Percentiles rank a stretch among this genome's conserved stretches.
Conservation (phyloP, 2,113 vertebrate species). For the Callionymus lyra region DNA sequence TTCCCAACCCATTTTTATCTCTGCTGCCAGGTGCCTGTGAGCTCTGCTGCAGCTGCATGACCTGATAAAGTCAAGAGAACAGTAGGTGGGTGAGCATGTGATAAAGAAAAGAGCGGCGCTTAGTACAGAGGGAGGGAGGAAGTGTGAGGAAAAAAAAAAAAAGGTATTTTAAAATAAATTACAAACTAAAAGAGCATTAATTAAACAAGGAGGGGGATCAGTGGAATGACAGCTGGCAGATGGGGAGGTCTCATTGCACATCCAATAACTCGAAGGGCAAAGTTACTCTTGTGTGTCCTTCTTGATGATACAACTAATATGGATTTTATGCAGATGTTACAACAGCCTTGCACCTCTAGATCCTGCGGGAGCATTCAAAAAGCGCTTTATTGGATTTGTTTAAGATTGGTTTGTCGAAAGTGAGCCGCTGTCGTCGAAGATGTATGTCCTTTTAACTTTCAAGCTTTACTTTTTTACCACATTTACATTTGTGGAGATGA, state of each 20-base stretch:
- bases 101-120: conserved; percentile 16
- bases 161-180: neutral
- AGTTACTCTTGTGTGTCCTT: conserved; percentile 32
- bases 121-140: conserved; percentile 18
- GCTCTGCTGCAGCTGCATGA: conserved; percentile 26
- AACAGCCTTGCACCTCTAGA: too few relatives aligned
- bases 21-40: conserved; percentile 16
- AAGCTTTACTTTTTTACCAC: too few relatives aligned
- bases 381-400: too few relatives aligned
- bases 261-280: conserved; percentile 41
- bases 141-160: conserved; percentile 10
- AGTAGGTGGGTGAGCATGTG: conserved; percentile 26
- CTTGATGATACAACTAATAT: too few relatives aligned
- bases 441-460: too few relatives aligned
- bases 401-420: too few relatives aligned
- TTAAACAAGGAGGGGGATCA: conserved; percentile 22
- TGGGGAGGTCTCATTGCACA: conserved; percentile 33
- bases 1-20: conserved; percentile 30
- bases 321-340: too few relatives aligned
- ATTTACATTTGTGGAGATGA: too few relatives aligned
- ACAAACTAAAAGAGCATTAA: neutral
- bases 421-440: too few relatives aligned
- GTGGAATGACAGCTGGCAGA: conserved; percentile 40
- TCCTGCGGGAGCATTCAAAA: too few relatives aligned
- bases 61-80: conserved; percentile 34